phyloP scores from a whole-genome alignment of 1,140 invertebrate species.

The Ephestia elutella region DNA sequence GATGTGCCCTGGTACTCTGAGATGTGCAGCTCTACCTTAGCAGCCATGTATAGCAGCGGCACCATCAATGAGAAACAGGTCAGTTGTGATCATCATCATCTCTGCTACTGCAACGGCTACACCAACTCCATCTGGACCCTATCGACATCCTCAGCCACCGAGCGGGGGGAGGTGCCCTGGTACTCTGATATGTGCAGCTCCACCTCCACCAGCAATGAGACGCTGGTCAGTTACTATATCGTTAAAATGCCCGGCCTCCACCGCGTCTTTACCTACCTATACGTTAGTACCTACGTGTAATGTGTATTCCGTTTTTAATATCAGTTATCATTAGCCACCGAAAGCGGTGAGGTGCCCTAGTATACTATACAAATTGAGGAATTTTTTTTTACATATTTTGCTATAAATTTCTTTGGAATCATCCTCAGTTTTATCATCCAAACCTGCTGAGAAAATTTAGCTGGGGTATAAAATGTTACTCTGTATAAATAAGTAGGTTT shows the following conservation, averaged over 20 bases:
- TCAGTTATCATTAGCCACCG: conserved; percentile 96
- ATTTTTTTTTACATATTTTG: too few relatives aligned
- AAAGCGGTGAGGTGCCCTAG: conserved; percentile 96
- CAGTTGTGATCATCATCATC: conserved; percentile 7
- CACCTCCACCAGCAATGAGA: conserved; percentile 89
- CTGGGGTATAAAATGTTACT: too few relatives aligned
- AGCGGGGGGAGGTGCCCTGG: conserved; percentile 96
- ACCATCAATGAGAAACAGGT: conserved; percentile 85
- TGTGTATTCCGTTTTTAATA: too few relatives aligned
- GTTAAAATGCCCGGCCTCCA: too few relatives aligned
- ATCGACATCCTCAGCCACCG: conserved; percentile 96
- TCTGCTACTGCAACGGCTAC: conserved; percentile 99
- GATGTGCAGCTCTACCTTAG: conserved; percentile 94
- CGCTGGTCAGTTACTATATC: conserved; percentile 76
- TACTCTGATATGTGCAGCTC: conserved; percentile 95
- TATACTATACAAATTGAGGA: too few relatives aligned
- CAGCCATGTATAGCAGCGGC: conserved; percentile 97
- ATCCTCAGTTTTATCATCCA: too few relatives aligned
- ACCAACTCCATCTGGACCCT: conserved; percentile 99
- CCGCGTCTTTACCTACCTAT: too few relatives aligned
- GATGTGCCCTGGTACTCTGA: conserved; percentile 95
- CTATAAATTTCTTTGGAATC: too few relatives aligned
- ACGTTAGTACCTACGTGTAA: too few relatives aligned
- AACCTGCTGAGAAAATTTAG: too few relatives aligned
- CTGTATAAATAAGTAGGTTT: too few relatives aligned